phyloP scores from a whole-genome alignment of 2,888 invertebrate species.

The Caenorhabditis macrosperma region DNA sequence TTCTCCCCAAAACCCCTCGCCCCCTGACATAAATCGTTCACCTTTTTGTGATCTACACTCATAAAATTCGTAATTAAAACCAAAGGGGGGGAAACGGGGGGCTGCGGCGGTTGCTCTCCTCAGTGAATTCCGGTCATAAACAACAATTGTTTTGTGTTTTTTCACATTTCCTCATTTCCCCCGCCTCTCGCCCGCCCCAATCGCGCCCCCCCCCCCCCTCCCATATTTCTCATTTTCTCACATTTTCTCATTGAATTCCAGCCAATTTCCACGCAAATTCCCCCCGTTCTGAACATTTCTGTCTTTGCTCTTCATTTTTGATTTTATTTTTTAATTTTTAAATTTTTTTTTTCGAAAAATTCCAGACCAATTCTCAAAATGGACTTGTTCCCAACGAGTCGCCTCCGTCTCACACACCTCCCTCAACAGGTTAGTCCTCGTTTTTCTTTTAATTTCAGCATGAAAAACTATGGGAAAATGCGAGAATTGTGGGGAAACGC shows the following conservation, averaged over 20 bases:
- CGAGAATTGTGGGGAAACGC: background rate
- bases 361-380: constrained; percentile 12
- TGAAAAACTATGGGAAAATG: background rate
- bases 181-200: background rate
- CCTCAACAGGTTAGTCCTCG: constrained; percentile 48
- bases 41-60: too few relatives aligned
- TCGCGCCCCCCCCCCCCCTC: background rate
- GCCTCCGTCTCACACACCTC: constrained; percentile 44
- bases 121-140: too few relatives aligned
- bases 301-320: background rate
- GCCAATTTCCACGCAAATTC: background rate
- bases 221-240: constrained; percentile 1
- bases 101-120: too few relatives aligned
- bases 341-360: background rate
- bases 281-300: background rate
- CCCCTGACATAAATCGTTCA: too few relatives aligned
- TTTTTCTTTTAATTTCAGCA: background rate
- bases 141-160: constrained; percentile 35
- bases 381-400: constrained; percentile 50
- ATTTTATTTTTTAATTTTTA: background rate
- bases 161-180: background rate
- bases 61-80: too few relatives aligned
- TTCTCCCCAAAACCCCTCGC: too few relatives aligned
- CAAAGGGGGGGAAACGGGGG: too few relatives aligned
- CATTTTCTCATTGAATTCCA: constrained; percentile 4